Evolutionary conservation across 2,797 vertebrate genomes (phyloP).

Genomic region (Denticeps clupeoides): DNA sequence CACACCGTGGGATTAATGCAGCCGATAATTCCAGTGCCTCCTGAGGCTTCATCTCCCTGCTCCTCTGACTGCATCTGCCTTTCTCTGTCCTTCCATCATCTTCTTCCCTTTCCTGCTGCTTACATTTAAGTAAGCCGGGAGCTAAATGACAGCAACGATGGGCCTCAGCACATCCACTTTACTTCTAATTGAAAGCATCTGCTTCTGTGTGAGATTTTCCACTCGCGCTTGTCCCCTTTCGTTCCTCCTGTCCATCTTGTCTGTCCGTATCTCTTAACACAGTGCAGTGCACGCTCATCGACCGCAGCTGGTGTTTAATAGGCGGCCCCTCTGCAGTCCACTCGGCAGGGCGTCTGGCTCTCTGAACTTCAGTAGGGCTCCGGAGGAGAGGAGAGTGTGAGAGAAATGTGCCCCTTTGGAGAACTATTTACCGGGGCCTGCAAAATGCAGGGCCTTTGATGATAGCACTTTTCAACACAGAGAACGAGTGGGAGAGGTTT

Average conservation of each 20-base stretch:
- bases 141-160: too few relatives aligned
- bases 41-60: not conserved
- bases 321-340: slow-evolving; percentile 7
- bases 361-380: slow-evolving; percentile 9
- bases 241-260: not conserved
- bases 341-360: slow-evolving; percentile 9
- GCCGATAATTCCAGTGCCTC: slow-evolving; percentile 16
- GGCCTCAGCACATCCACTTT: too few relatives aligned
- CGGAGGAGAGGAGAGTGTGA: not conserved
- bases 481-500: slow-evolving; percentile 11
- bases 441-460: slow-evolving; percentile 4
- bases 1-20: slow-evolving; percentile 30
- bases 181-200: too few relatives aligned
- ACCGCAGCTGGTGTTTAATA: slow-evolving; percentile 21
- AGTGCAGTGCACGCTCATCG: slow-evolving; percentile 10
- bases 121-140: too few relatives aligned
- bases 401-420: not conserved
- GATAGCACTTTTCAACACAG: slow-evolving; percentile 9
- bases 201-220: too few relatives aligned
- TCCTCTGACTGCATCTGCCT: not conserved
- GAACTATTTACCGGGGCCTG: not conserved
- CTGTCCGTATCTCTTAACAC: slow-evolving; percentile 7
- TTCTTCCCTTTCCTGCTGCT: not conserved
- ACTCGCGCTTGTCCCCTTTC: not conserved
- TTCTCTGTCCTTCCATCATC: not conserved